Evolutionary conservation across 2,113 vertebrate species (phyloP).

Genomic region (Nymphicus hollandicus): DNA sequence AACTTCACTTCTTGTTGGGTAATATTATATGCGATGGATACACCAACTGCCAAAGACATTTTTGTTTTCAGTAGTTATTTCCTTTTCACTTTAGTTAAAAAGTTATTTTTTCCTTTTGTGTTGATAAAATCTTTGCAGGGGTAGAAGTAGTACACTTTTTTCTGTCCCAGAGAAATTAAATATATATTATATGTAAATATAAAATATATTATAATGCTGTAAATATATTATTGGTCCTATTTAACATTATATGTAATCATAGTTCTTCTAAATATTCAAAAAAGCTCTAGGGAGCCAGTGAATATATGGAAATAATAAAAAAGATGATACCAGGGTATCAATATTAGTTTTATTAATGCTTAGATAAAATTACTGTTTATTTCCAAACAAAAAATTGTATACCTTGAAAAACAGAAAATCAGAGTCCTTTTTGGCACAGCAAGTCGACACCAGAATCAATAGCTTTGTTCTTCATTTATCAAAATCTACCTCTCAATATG

Average conservation of each 20-base stretch:
- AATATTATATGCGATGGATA: neutral
- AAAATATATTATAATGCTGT: neutral
- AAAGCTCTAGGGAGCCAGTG: neutral
- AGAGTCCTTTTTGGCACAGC: conserved; percentile 70
- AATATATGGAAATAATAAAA: conserved; percentile 24
- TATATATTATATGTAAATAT: neutral
- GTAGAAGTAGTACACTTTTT: neutral
- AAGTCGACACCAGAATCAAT: conserved; percentile 74
- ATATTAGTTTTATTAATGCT: conserved; percentile 52
- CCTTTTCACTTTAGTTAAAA: neutral
- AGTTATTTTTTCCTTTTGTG: conserved; percentile 3
- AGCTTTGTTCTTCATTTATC: conserved; percentile 77
- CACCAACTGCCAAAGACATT: neutral
- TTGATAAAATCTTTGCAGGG: neutral
- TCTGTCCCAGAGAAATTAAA: conserved; percentile 34
- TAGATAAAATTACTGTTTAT: conserved; percentile 80
- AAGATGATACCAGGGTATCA: conserved; percentile 25
- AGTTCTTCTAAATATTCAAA: conserved; percentile 29
- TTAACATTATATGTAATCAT: conserved; percentile 11
- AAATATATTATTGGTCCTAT: conserved; percentile 30
- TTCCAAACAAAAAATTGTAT: conserved; percentile 73
- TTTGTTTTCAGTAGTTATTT: neutral
- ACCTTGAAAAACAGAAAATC: conserved; percentile 68
- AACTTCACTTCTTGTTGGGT: conserved; percentile 8
- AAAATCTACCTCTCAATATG: conserved; percentile 61